Conservation (phyloP, 2,797 vertebrate genomes). For the Dromococcyx pavoninus region DNA sequence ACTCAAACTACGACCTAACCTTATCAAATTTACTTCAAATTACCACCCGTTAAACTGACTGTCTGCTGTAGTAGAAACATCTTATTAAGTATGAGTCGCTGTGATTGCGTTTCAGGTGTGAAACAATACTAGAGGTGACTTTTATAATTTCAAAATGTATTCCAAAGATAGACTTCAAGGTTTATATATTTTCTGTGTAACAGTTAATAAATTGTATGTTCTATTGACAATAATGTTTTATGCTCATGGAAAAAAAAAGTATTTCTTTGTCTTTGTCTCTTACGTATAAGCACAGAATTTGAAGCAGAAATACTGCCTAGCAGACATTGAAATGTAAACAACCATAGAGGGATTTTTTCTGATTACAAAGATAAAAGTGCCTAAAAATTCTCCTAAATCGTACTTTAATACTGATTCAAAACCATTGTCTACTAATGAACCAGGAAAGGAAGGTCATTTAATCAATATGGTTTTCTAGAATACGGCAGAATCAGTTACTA, state of each 20-base stretch:
- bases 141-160: background rate
- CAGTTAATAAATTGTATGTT: background rate
- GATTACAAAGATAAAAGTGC: background rate
- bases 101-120: conserved; percentile 33
- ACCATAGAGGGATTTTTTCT: background rate
- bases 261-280: background rate
- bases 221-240: background rate
- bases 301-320: background rate
- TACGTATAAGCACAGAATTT: background rate
- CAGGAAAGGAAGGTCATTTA: background rate
- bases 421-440: background rate
- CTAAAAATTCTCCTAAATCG: background rate
- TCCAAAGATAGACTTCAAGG: background rate
- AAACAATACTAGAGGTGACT: background rate
- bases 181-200: background rate
- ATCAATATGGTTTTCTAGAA: background rate
- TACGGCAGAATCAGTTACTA: background rate
- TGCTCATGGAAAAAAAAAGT: background rate
- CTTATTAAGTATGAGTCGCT: background rate
- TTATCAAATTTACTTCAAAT: conserved; percentile 62
- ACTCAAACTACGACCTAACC: conserved; percentile 58
- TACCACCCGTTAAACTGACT: conserved; percentile 32
- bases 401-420: background rate
- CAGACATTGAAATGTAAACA: background rate
- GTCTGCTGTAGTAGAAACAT: conserved; percentile 2